Percentiles rank a stretch among this genome's conserved stretches.
These are phyloP conservation scores for Dicranocentrus wangi DNA, from an alignment of 2,888 invertebrate genomes.

Conservation along the genomic window DNA sequence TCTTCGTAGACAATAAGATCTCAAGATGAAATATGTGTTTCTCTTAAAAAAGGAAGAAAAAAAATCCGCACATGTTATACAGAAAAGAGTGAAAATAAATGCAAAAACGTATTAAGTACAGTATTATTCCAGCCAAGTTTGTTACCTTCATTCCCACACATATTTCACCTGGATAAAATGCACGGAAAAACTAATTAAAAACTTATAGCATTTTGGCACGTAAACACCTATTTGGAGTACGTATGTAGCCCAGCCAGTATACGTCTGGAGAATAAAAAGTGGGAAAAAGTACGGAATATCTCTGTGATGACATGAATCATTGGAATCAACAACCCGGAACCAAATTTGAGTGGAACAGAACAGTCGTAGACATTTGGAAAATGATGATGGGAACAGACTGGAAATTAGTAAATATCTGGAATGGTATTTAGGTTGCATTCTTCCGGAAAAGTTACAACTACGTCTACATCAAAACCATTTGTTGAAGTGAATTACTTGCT, in stretches of 20 bases:
- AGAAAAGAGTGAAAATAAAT: conserved; percentile 19
- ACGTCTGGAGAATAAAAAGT: neutral
- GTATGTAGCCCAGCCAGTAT: neutral
- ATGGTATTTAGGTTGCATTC: no score
- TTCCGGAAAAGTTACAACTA: no score
- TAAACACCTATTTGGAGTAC: neutral
- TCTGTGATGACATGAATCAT: no score
- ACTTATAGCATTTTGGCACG: neutral
- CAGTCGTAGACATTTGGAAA: no score
- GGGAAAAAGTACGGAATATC: no score
- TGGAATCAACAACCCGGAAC: no score
- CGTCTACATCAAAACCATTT: no score
- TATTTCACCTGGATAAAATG: no score
- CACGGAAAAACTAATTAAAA: conserved; percentile 8
- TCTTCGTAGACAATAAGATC: conserved; percentile 57
- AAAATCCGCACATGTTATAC: conserved; percentile 19
- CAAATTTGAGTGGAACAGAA: no score
- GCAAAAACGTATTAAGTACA: conserved; percentile 6
- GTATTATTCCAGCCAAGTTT: conserved; percentile 3
- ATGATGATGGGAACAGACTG: no score
- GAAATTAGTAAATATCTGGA: no score
- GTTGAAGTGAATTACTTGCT: no score
- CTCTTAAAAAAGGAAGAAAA: conserved; percentile 3
- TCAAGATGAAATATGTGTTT: conserved; percentile 25
- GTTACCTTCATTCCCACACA: neutral